Base-by-base conservation (phyloP, 2,888 invertebrate genomes). In the Nycteola revayana region DNA sequence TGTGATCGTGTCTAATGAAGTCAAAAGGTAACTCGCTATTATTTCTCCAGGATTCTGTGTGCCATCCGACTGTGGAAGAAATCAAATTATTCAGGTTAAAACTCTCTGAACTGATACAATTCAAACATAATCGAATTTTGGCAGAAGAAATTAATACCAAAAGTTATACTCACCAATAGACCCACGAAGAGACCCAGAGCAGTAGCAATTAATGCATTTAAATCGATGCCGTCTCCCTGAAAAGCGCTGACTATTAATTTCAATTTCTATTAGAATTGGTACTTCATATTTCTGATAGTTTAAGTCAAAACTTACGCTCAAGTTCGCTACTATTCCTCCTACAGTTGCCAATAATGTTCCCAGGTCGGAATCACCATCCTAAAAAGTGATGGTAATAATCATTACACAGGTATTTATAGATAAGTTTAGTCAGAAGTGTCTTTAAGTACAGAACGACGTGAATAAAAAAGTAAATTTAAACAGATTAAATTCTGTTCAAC, bases 201-300 rank as follows among this genome's bases (percentile, higher is more conserved):
- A 11, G 88, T 79, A 7, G 81, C 81, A 40, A 89, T 81, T 1
- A 89, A 46, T 9, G 74, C 65, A 40, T 89, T 89, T 1, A 89
- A 37, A 43, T 89, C 88, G 32, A 89, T 65, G 1, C 86, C 89
- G 41, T 86, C 89, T 2, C 89, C 89, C 89, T 89, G 52, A 50
- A 78, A 77, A 32, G 34, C 27, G 9, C 22, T 9, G 10, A 34
- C 27, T 9, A 9, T 51, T 32, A 22, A 3, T 25, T 17, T 10
- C 6, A 7, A n/a, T n/a, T n/a, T n/a, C n/a, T n/a, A n/a, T n/a
- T n/a, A n/a, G n/a, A n/a, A n/a, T n/a, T 18, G 3, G 4, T 11
- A 8, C 10, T 11, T 3, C 8, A 7, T 8, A 10, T 10, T 7
- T 10, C n/a, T 18, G 9, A 1, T 10, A 0, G 0, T 18, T 1